Evolutionary conservation across 2,113 vertebrate species (phyloP).

Genomic region (Meleagris gallopavo): DNA sequence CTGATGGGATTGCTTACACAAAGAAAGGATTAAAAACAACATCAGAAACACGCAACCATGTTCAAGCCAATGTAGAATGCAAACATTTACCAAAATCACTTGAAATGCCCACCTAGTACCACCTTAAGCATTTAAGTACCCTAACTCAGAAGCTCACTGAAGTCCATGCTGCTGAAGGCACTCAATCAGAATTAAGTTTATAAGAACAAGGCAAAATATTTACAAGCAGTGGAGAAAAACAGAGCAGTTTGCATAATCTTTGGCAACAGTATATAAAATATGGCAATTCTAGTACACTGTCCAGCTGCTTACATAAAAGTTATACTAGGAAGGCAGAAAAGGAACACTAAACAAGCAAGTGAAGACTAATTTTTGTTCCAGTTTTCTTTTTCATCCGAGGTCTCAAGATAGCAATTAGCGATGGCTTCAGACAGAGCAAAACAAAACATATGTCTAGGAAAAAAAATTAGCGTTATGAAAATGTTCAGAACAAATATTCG

Average conservation of each 20-base stretch:
- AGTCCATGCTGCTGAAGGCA: constrained; percentile 2
- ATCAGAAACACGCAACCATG: not conserved
- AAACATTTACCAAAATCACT: not conserved
- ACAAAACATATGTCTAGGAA: not conserved
- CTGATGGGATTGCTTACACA: not conserved
- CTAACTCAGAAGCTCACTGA: not conserved
- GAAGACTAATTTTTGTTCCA: not conserved
- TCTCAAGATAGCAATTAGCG: not conserved
- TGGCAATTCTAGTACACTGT: not conserved
- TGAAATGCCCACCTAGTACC: not conserved
- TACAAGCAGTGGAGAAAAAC: constrained; percentile 37
- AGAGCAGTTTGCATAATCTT: constrained; percentile 36
- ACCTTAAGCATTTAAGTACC: not conserved
- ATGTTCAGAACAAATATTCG: not conserved
- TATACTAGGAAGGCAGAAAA: not conserved
- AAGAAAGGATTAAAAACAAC: not conserved
- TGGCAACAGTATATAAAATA: constrained; percentile 29
- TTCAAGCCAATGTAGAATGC: not conserved
- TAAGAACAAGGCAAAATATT: constrained; percentile 48
- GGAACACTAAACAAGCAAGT: not conserved
- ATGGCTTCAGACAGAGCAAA: not conserved
- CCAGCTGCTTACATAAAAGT: constrained; percentile 10
- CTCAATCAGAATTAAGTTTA: constrained; percentile 16
- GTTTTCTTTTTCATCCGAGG: not conserved
- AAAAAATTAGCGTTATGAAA: not conserved